A percentile compares a stretch with the other conserved stretches of the same genome.
These are phyloP conservation scores for Fulmarus glacialis DNA, from an alignment of 2,113 vertebrate species.

Conservation along the genomic window DNA sequence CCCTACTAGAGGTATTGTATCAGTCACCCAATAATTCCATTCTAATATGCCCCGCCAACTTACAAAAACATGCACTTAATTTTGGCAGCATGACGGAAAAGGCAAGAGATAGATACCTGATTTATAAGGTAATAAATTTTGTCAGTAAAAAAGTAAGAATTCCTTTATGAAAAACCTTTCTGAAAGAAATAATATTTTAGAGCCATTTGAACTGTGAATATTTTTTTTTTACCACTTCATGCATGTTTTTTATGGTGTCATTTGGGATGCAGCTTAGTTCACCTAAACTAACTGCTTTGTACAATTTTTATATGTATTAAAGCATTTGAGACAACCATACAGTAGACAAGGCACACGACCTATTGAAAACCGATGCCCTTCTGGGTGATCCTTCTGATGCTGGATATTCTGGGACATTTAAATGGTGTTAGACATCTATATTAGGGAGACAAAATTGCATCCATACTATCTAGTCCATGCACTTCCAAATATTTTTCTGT, in stretches of 20 bases:
- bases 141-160: neutral
- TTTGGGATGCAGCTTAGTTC: neutral
- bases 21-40: neutral
- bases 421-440: neutral
- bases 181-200: neutral
- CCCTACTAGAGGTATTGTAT: neutral
- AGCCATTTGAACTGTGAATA: neutral
- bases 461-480: neutral
- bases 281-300: neutral
- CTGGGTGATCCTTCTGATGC: neutral
- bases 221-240: neutral
- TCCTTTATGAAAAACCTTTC: neutral
- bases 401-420: neutral
- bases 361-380: neutral
- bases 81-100: neutral
- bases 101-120: neutral
- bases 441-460: neutral
- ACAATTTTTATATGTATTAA: neutral
- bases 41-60: neutral
- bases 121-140: neutral
- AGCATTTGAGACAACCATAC: neutral
- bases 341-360: fast-evolving
- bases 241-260: fast-evolving
- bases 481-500: neutral
- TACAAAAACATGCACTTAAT: neutral